A percentile compares a stretch with the other conserved stretches of the same genome.
Evolutionary conservation across 2,888 invertebrate species (phyloP).

Genomic region (Cataglyphis livida): DNA sequence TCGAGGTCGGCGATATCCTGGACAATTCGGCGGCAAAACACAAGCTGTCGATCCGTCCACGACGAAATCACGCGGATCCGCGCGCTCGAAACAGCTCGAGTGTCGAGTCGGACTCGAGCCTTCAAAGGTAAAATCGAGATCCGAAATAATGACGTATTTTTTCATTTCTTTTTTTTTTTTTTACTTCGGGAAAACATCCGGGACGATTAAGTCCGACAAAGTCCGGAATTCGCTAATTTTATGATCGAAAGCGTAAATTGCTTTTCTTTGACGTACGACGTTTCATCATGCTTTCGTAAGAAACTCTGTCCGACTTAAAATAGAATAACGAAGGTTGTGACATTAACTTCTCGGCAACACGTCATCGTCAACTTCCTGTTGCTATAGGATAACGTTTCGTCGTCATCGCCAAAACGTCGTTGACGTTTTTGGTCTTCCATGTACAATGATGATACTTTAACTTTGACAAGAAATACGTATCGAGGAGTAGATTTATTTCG

Average conservation of each 20-base stretch:
- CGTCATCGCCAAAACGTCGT: constrained; percentile 16
- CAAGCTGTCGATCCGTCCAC: constrained; percentile 91
- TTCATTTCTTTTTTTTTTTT: not conserved
- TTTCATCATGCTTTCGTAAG: constrained; percentile 10
- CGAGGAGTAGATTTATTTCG: not conserved
- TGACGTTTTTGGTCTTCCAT: not conserved
- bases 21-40: constrained; percentile 92
- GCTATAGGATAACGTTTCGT: constrained; percentile 7
- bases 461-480: not conserved
- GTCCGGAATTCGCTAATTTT: constrained; percentile 16
- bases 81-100: constrained; percentile 81
- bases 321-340: constrained; percentile 43
- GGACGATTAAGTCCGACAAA: not conserved
- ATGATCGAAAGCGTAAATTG: constrained; percentile 14
- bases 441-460: not conserved
- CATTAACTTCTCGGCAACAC: constrained; percentile 44
- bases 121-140: constrained; percentile 63
- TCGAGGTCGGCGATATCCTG: constrained; percentile 87
- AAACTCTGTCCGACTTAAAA: constrained; percentile 21
- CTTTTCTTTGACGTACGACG: constrained; percentile 13
- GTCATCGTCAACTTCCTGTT: constrained; percentile 38
- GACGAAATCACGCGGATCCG: constrained; percentile 89
- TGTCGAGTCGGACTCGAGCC: constrained; percentile 75
- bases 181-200: constrained; percentile 1
- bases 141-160: not conserved